These are phyloP conservation scores for Physocephala rufipes DNA, from an alignment of 2,888 invertebrate genomes.

Conservation along the genomic window DNA sequence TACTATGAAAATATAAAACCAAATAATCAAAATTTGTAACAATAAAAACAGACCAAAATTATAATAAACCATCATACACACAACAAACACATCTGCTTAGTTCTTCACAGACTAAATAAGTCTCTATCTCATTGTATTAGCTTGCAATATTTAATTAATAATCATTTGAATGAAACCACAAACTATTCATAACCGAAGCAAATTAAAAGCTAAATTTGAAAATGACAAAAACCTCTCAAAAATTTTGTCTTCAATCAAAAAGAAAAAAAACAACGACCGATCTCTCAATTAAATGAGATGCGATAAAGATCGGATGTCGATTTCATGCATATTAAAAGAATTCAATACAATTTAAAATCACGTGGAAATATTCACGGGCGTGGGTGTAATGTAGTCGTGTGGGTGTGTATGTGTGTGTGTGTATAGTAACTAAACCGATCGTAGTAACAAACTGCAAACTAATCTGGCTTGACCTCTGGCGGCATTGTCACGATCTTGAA, in stretches of 20 bases:
- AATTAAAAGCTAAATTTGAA: no score
- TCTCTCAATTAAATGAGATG: constrained; percentile 12
- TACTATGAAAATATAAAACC: constrained; percentile 7
- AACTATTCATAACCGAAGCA: no score
- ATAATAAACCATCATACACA: constrained; percentile 7
- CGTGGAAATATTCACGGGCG: constrained; percentile 2
- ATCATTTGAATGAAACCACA: no score
- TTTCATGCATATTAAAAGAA: not conserved
- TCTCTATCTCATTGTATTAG: no score
- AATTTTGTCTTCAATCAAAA: not conserved
- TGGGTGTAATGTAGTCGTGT: not conserved
- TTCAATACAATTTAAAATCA: not conserved
- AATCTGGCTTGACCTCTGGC: no score
- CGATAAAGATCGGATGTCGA: not conserved
- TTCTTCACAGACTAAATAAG: no score
- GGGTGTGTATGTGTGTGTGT: no score
- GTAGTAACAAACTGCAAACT: no score
- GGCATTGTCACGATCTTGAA: no score
- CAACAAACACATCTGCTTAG: not conserved
- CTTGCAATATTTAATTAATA: no score
- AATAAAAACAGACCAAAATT: constrained; percentile 4
- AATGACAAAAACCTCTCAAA: not conserved
- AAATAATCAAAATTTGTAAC: not conserved
- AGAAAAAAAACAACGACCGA: not conserved
- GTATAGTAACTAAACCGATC: no score